Conservation (phyloP, 2,113 vertebrate genomes). For the Nicator chloris region DNA sequence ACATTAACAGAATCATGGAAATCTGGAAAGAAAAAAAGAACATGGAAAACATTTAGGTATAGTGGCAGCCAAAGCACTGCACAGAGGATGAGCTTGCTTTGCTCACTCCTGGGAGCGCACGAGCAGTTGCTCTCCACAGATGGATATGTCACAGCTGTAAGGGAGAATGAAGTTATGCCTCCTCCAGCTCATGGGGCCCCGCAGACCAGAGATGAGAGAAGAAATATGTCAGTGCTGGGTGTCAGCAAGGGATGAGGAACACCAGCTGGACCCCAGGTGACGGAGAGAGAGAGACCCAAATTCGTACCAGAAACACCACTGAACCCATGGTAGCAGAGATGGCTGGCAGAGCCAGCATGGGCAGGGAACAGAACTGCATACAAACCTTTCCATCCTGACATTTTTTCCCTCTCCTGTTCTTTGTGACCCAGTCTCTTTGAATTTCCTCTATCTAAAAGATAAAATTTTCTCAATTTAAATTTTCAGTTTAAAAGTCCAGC, state of each 20-base stretch:
- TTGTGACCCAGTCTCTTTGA: background rate
- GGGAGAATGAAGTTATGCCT: background rate
- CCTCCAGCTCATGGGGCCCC: background rate
- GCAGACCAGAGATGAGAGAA: fast-evolving
- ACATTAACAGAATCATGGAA: background rate
- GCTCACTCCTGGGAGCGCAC: fast-evolving
- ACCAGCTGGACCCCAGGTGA: fast-evolving
- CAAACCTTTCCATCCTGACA: background rate
- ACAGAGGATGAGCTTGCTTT: fast-evolving
- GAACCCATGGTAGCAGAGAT: background rate
- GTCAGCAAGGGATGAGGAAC: fast-evolving
- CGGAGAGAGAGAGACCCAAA: background rate
- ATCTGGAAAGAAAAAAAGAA: too few species aligned
- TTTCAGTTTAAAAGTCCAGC: background rate
- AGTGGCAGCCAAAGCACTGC: background rate
- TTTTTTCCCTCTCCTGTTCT: background rate
- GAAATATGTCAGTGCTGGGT: fast-evolving
- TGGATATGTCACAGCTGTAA: background rate
- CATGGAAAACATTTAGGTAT: background rate
- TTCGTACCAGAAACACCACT: background rate
- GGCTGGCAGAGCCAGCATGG: background rate
- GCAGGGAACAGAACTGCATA: background rate
- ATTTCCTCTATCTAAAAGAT: background rate
- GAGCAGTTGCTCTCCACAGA: background rate
- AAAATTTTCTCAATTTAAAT: background rate